A percentile compares a stretch with the other conserved stretches of the same genome.
Conservation (phyloP, 1,140 invertebrate genomes). For the Cepaea nemoralis region DNA sequence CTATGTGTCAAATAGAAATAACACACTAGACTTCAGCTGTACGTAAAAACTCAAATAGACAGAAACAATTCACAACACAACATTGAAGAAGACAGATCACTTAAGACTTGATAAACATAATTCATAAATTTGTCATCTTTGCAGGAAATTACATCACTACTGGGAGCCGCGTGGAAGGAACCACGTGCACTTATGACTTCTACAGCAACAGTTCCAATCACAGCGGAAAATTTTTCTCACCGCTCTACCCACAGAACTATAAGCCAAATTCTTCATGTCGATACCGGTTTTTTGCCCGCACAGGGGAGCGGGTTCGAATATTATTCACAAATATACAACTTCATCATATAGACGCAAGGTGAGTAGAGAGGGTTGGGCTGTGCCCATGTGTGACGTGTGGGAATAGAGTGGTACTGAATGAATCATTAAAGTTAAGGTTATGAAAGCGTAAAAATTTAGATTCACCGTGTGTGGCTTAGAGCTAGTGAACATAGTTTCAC, state of each 20-base stretch:
- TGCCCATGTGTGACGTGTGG: neutral
- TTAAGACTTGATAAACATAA: too few relatives aligned
- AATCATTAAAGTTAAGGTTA: too few relatives aligned
- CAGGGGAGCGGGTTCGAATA: constrained; percentile 70
- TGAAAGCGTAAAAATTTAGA: too few relatives aligned
- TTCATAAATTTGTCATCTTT: neutral
- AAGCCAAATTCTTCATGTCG: constrained; percentile 84
- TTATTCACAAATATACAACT: constrained; percentile 69
- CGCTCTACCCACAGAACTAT: constrained; percentile 86
- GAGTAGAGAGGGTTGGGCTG: constrained; percentile 19
- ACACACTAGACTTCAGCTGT: too few relatives aligned
- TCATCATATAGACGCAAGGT: constrained; percentile 49
- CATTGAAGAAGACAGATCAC: too few relatives aligned
- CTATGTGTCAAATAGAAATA: too few relatives aligned
- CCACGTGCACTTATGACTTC: constrained; percentile 50
- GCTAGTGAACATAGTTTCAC: too few relatives aligned
- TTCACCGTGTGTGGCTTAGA: too few relatives aligned
- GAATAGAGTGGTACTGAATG: too few relatives aligned
- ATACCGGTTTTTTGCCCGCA: constrained; percentile 79
- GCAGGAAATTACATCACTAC: constrained; percentile 49
- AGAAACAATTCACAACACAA: too few relatives aligned
- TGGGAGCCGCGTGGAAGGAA: constrained; percentile 44
- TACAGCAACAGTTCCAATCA: constrained; percentile 63
- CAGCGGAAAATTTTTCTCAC: constrained; percentile 84
- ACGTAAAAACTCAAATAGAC: too few relatives aligned